These are phyloP conservation scores for Monochamus saltuarius DNA, from an alignment of 1,140 invertebrate species.

Conservation along the genomic window DNA sequence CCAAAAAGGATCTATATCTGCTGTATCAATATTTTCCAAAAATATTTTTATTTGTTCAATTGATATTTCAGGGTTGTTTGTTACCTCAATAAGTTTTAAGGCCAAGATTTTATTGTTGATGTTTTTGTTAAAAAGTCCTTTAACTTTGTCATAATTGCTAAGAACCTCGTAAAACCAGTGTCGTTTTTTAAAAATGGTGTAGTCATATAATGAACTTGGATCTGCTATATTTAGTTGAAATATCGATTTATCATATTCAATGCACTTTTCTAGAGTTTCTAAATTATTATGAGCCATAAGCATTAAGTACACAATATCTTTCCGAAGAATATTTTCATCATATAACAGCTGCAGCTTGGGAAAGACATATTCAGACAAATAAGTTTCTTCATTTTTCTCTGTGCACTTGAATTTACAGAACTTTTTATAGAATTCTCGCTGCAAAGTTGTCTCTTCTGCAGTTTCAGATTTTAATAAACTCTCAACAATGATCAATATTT, in stretches of 20 bases:
- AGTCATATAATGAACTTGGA: constrained; percentile 39
- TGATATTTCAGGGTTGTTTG: constrained; percentile 30
- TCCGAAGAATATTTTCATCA: constrained; percentile 26
- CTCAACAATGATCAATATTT: constrained; percentile 8
- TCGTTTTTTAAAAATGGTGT: constrained; percentile 40
- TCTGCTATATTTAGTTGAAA: constrained; percentile 32
- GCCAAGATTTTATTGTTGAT: constrained; percentile 36
- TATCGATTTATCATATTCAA: constrained; percentile 33
- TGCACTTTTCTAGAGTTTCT: constrained; percentile 34
- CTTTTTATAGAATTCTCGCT: constrained; percentile 19
- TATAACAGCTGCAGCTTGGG: constrained; percentile 26
- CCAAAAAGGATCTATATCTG: constrained; percentile 32
- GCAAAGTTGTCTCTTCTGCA: neutral
- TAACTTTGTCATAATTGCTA: constrained; percentile 19
- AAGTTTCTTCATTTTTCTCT: constrained; percentile 19
- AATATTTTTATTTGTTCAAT: constrained; percentile 19
- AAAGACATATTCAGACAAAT: constrained; percentile 19
- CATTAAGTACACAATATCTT: constrained; percentile 41
- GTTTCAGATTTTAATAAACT: constrained; percentile 5
- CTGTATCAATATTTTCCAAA: constrained; percentile 19
- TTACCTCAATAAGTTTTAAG: constrained; percentile 37
- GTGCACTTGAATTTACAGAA: constrained; percentile 14
- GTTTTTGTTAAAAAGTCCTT: constrained; percentile 20
- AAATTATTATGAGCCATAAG: constrained; percentile 36
- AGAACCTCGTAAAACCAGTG: constrained; percentile 46